Evolutionary conservation across 2,888 invertebrate species (phyloP), one percentile per base, ranked within the genome.

Genomic region (Gymnocheta viridis): DNA sequence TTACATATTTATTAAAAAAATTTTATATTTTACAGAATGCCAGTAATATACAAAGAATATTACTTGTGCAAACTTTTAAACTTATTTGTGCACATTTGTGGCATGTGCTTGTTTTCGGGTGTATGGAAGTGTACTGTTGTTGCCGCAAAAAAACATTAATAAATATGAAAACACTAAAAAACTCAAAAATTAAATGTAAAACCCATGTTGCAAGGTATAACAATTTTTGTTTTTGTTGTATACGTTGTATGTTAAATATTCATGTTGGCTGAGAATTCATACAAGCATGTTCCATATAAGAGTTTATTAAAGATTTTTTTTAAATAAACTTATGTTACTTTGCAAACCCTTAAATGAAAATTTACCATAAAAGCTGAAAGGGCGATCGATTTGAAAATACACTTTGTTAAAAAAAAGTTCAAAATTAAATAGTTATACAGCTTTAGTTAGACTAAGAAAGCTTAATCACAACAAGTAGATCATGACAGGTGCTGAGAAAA

Each of bases 61-160:
- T 69, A 69, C 44, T 69, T 44, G 60, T 14, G 51, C 24, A 32
- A 60, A 69, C 35, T 67, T 69, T 47, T 69, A 19, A 27, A 82
- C 38, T 76, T 76, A 64, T 12, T 54, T 81, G 56, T 64, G 62
- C 64, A 82, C 38, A 64, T 64, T 76, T 62, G 38, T 70, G 47
- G 64, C 49, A 72, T 82, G 70, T 12, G 70, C 66, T 58, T 64
- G 29, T n/a, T 56, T 76, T 44, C 47, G 12, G 17, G 12, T 41
- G n/a, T 41, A 41, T 7, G n/a, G n/a, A 9, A 32, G n/a, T 38
- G 3, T 24, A 64, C 14, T 62, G 54, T 62, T 19, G 4, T 44
- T 24, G 17, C 10, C 10, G 24, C 5, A 47, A 22, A 72, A 72
- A 14, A 14, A 38, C 10, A n/a, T 14, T 41, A n/a, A 19, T 10